These are phyloP conservation scores for Acleris cristana DNA, from an alignment of 2,888 invertebrate genomes.

Conservation along the genomic window DNA sequence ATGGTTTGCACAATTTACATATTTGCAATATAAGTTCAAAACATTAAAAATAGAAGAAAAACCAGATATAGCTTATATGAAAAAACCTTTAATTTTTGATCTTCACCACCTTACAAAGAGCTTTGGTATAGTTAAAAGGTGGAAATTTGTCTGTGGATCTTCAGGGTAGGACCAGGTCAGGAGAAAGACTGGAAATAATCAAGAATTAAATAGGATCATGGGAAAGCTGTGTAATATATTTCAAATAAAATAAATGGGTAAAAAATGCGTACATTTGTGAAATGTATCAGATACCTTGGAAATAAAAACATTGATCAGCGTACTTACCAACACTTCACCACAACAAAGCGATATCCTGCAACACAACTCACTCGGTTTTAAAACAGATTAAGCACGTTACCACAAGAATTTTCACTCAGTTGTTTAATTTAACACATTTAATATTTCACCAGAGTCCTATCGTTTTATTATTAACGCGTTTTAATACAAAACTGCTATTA, in stretches of 20 bases:
- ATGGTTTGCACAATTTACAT: too few relatives aligned
- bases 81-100: too few relatives aligned
- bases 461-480: slow-evolving; percentile 5
- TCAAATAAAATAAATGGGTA: too few relatives aligned
- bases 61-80: too few relatives aligned
- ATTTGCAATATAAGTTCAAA: too few relatives aligned
- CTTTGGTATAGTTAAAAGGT: too few relatives aligned
- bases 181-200: neutral
- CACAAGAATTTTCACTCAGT: neutral
- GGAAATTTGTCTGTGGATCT: neutral
- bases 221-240: too few relatives aligned
- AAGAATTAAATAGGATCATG: neutral
- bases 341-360: slow-evolving; percentile 15
- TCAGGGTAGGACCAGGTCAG: neutral
- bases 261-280: too few relatives aligned
- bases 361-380: neutral
- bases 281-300: neutral
- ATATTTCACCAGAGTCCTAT: neutral
- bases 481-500: neutral
- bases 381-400: slow-evolving; percentile 4
- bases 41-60: too few relatives aligned
- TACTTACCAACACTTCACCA: slow-evolving; percentile 21
- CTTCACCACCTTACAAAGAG: too few relatives aligned
- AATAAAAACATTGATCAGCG: slow-evolving; percentile 10
- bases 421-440: neutral